A percentile compares a stretch with the other conserved stretches of the same genome.
phyloP scores from a whole-genome alignment of 2,888 invertebrate species.

The Andrena trimmerana region DNA sequence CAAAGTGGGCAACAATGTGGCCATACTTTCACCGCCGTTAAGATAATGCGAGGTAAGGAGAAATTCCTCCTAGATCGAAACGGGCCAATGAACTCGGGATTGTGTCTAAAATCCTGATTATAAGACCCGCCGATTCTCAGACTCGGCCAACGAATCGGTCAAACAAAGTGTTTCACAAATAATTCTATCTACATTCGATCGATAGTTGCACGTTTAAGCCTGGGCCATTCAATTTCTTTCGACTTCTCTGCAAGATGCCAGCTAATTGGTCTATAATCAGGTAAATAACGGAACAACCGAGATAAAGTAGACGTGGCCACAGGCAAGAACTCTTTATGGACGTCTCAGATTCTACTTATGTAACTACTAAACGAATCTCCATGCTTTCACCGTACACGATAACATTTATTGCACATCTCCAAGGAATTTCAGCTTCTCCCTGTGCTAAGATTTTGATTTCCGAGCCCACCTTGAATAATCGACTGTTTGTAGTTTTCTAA shows the following conservation, averaged over 20 bases:
- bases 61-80: constrained; percentile 54
- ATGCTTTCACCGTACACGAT: constrained; percentile 7
- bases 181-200: constrained; percentile 32
- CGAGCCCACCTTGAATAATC: too few relatives aligned
- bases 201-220: constrained; percentile 23
- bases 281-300: constrained; percentile 52
- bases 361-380: constrained; percentile 30
- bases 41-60: constrained; percentile 37
- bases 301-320: constrained; percentile 28
- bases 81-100: constrained; percentile 61
- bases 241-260: constrained; percentile 16
- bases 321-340: constrained; percentile 17
- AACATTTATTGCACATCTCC: constrained; percentile 1
- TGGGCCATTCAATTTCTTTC: constrained; percentile 51
- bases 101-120: constrained; percentile 41
- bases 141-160: constrained; percentile 35
- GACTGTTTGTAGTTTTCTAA: too few relatives aligned
- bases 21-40: constrained; percentile 56
- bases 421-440: not conserved
- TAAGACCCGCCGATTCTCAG: constrained; percentile 25
- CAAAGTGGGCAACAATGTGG: constrained; percentile 43
- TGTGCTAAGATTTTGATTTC: too few relatives aligned
- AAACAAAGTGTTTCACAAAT: constrained; percentile 38
- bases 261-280: constrained; percentile 62
- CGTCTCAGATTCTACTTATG: constrained; percentile 37